These are phyloP conservation scores for Chloroceryle aenea DNA, from an alignment of 2,113 vertebrate species.

Conservation along the genomic window DNA sequence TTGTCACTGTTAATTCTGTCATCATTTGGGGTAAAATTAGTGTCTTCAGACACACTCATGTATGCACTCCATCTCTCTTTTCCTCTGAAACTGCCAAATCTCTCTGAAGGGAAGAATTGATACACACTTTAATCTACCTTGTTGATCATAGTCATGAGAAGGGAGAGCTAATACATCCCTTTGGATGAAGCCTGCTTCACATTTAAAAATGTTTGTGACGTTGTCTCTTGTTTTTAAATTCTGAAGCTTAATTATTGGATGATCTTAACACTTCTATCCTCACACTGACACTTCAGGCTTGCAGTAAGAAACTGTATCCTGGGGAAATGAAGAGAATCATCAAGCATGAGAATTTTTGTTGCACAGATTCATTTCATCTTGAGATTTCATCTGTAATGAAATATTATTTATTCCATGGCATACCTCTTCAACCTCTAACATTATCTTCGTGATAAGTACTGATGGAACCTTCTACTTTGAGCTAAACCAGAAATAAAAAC, in stretches of 20 bases:
- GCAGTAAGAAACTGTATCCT: not conserved
- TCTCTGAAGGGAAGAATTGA: not conserved
- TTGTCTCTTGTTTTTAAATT: not conserved
- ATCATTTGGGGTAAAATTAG: not conserved
- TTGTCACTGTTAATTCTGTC: not conserved
- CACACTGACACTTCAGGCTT: not conserved
- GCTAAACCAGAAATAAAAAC: not conserved
- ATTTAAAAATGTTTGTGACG: not conserved
- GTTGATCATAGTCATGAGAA: not conserved
- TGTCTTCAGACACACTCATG: not conserved
- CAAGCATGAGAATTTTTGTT: not conserved
- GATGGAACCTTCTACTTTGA: not conserved
- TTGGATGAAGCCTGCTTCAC: not conserved
- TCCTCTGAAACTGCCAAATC: not conserved
- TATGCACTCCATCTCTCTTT: not conserved
- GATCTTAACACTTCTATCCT: not conserved
- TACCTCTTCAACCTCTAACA: not conserved
- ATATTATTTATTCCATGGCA: not conserved
- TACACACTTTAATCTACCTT: not conserved
- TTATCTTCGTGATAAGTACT: not conserved
- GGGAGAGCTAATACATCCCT: not conserved
- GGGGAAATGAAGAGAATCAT: not conserved
- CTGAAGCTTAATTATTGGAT: not conserved
- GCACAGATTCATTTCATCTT: not conserved
- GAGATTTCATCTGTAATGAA: not conserved